Conservation (phyloP, 2,888 invertebrate genomes). For the Acanthosoma haemorrhoidale region DNA sequence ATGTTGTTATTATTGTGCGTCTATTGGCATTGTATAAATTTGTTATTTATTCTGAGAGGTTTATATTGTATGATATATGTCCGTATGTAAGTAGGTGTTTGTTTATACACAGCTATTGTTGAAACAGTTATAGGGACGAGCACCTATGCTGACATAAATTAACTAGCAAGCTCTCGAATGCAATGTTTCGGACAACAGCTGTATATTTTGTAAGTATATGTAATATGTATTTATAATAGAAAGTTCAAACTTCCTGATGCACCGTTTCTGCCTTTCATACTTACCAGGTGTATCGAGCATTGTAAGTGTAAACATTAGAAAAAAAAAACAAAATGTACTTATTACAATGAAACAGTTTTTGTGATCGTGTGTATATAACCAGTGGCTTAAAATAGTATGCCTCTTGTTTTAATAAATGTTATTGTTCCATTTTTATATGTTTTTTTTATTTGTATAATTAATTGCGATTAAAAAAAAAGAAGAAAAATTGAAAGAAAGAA, state of each 20-base stretch:
- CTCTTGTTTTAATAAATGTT: not conserved
- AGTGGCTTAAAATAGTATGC: not conserved
- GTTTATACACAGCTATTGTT: conserved; percentile 7
- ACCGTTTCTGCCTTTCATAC: conserved; percentile 5
- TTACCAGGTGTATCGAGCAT: not conserved
- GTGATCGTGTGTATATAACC: not conserved
- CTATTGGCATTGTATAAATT: conserved; percentile 11
- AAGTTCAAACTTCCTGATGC: no score
- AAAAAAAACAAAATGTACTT: not conserved
- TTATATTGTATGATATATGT: conserved; percentile 4
- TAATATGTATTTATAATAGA: no score
- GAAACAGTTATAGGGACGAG: no score
- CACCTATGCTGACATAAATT: no score
- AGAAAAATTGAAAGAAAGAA: no score
- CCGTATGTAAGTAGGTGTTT: not conserved
- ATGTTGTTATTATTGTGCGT: conserved; percentile 10
- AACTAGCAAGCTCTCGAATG: no score
- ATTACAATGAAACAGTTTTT: conserved; percentile 4
- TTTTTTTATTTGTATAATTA: no score
- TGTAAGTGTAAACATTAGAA: not conserved
- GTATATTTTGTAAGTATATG: no score
- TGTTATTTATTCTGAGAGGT: conserved; percentile 27
- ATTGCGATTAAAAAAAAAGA: no score
- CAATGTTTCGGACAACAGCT: no score
- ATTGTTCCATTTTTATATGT: no score